These are phyloP conservation scores for Natrix natrix DNA, from an alignment of 2,797 vertebrate species.

Conservation along the genomic window DNA sequence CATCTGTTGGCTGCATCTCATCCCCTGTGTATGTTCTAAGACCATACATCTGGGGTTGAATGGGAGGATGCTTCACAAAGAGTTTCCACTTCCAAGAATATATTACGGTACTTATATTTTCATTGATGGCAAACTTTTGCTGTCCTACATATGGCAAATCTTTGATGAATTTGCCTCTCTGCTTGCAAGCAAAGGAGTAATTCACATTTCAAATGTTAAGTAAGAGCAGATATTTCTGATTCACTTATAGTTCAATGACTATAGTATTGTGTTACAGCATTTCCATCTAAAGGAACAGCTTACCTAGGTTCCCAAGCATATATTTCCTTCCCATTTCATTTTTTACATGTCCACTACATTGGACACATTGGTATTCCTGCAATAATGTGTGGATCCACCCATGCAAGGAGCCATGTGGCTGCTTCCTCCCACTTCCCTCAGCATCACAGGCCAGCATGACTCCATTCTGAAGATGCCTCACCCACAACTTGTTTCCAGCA, in stretches of 20 bases:
- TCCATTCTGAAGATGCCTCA: slow-evolving; percentile 66
- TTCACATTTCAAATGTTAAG: background rate
- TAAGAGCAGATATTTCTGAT: background rate
- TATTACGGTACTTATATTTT: background rate
- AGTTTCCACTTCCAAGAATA: background rate
- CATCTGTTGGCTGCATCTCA: background rate
- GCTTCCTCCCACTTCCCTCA: background rate
- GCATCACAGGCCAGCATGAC: background rate
- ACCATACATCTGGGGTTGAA: background rate
- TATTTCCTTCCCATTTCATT: background rate
- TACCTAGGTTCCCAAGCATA: background rate
- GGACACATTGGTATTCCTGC: background rate
- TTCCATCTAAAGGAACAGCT: background rate
- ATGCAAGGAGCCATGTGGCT: background rate
- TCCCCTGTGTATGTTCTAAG: background rate
- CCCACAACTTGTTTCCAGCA: slow-evolving; percentile 93
- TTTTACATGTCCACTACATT: background rate
- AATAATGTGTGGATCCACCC: background rate
- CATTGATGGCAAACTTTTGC: too few relatives aligned
- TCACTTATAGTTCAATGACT: background rate
- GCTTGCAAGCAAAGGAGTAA: background rate
- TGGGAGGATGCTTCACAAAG: background rate
- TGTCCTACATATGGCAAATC: background rate
- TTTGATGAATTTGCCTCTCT: background rate
- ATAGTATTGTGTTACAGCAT: background rate